Conservation (phyloP, 1,140 invertebrate species). For the Magallana angulata region DNA sequence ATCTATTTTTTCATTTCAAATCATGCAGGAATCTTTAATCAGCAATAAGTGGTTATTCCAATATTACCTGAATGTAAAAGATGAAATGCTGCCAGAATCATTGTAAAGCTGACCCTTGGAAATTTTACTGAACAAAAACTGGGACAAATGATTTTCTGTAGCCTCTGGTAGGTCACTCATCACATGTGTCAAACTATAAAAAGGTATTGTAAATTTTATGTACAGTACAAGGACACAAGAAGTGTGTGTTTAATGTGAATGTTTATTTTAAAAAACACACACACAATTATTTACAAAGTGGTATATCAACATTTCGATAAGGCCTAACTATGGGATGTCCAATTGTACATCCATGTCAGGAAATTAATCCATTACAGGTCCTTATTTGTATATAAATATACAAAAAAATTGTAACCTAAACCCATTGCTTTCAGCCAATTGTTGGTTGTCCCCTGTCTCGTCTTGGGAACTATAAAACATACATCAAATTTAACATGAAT, state of each 20-base stretch:
- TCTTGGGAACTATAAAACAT: not conserved
- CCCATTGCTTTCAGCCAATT: not conserved
- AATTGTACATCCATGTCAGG: no score
- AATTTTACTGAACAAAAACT: constrained; percentile 59
- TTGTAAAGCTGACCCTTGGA: constrained; percentile 50
- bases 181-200: constrained; percentile 58
- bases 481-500: not conserved
- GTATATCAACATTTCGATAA: no score
- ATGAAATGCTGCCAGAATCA: constrained; percentile 48
- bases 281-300: no score
- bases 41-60: no score
- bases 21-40: no score
- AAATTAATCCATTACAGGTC: no score
- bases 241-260: no score
- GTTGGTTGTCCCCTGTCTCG: not conserved
- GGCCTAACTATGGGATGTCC: no score
- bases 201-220: no score
- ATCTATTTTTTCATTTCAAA: no score
- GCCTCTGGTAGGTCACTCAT: constrained; percentile 62
- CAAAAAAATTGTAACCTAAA: not conserved
- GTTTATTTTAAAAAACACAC: not conserved
- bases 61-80: constrained; percentile 41
- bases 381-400: no score
- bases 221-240: no score
- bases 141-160: constrained; percentile 62